phyloP scores from a whole-genome alignment of 2,113 vertebrate species.

The Hemichromis elongatus region DNA sequence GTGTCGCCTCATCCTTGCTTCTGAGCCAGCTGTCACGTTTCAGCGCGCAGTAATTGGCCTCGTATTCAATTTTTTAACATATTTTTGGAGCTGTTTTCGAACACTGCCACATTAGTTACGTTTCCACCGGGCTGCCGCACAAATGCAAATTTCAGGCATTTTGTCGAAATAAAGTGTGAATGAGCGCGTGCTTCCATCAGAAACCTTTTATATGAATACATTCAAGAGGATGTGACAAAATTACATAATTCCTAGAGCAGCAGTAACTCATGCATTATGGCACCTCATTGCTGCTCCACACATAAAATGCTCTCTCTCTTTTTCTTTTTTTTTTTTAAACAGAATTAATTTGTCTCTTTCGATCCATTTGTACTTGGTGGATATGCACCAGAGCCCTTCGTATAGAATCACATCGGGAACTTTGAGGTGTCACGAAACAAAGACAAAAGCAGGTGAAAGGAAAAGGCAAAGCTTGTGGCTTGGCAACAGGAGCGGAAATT shows the following conservation, averaged over 20 bases:
- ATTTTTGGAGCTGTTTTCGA: background rate
- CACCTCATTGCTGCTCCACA: background rate
- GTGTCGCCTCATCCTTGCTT: background rate
- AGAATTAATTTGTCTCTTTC: background rate
- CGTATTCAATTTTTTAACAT: background rate
- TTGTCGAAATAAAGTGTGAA: background rate
- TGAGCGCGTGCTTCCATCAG: background rate
- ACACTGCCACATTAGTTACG: background rate
- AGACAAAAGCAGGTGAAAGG: background rate
- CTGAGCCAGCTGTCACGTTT: background rate
- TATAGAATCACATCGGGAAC: background rate
- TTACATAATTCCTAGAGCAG: slow-evolving; percentile 7
- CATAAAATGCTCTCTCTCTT: background rate
- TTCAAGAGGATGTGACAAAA: slow-evolving; percentile 3
- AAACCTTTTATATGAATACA: background rate
- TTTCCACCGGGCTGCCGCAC: background rate
- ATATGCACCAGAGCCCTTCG: background rate
- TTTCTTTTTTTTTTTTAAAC: background rate
- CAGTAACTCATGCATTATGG: background rate
- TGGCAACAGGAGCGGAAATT: background rate
- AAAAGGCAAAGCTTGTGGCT: background rate
- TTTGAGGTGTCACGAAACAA: background rate
- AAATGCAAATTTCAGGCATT: background rate
- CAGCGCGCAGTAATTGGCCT: background rate
- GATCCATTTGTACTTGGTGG: background rate